Conservation (phyloP, 2,888 invertebrate genomes). For the Caenorhabditis panamensis region DNA sequence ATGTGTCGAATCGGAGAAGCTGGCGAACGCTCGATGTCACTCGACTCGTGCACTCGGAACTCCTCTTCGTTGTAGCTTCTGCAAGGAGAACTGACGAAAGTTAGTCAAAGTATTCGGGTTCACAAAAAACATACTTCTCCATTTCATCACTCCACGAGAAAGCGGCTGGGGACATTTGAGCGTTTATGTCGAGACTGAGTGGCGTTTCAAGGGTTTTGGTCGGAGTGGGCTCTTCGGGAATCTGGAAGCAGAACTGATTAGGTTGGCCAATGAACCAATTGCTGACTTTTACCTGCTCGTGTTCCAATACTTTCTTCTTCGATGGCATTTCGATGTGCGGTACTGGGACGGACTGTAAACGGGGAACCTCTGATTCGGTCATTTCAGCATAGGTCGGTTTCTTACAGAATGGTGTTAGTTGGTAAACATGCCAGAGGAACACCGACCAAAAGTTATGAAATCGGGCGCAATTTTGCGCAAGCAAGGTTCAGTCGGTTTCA, state of each 20-base stretch:
- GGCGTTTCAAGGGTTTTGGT: conserved; percentile 46
- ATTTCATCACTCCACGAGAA: conserved; percentile 71
- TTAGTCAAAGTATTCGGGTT: background rate
- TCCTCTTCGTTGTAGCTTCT: conserved; percentile 39
- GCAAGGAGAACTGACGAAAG: background rate
- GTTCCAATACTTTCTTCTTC: conserved; percentile 50
- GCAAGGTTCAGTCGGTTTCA: background rate
- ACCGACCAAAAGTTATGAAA: conserved; percentile 20
- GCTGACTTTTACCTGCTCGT: conserved; percentile 51
- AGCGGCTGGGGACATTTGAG: conserved; percentile 48
- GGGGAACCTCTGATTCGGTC: conserved; percentile 1
- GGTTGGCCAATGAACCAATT: background rate
- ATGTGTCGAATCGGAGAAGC: conserved; percentile 27
- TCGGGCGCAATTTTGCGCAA: conserved; percentile 33
- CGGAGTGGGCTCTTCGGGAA: conserved; percentile 62
- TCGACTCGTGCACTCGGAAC: conserved; percentile 23
- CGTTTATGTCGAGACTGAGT: conserved; percentile 35
- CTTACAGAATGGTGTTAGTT: background rate
- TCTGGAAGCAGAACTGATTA: conserved; percentile 23
- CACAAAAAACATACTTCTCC: conserved; percentile 54
- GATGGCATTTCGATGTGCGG: conserved; percentile 44
- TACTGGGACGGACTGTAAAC: conserved; percentile 44
- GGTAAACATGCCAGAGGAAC: background rate
- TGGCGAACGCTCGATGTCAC: conserved; percentile 49
- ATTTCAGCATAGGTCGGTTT: background rate